Evolutionary conservation across 2,888 invertebrate genomes (phyloP).

Genomic region (Brassicogethes aeneus): DNA sequence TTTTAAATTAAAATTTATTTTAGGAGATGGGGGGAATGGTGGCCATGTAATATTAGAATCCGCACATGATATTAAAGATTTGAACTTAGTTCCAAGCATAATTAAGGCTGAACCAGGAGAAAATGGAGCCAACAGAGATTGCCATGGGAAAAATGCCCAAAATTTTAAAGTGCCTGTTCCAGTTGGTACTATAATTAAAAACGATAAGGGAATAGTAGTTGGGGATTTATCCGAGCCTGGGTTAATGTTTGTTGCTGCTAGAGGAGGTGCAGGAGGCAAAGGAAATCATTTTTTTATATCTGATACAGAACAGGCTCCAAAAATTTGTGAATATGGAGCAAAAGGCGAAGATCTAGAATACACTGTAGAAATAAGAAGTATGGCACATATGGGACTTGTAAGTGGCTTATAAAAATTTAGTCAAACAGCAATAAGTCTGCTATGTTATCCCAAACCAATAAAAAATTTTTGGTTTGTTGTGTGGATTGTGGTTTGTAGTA

Average conservation of each 20-base stretch:
- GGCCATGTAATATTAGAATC: constrained; percentile 88
- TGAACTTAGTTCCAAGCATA: constrained; percentile 55
- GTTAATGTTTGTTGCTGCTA: constrained; percentile 81
- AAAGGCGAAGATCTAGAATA: constrained; percentile 68
- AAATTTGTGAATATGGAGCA: constrained; percentile 81
- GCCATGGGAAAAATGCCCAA: constrained; percentile 72
- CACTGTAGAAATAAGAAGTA: constrained; percentile 74
- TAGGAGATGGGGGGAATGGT: constrained; percentile 81
- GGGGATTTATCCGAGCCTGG: constrained; percentile 60
- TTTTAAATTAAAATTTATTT: neutral
- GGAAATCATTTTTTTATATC: constrained; percentile 90
- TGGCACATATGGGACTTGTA: constrained; percentile 91
- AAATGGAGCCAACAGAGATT: constrained; percentile 58
- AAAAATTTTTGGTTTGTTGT: too few species aligned
- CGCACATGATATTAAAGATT: constrained; percentile 55
- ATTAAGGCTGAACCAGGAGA: constrained; percentile 61
- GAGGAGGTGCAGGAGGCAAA: constrained; percentile 93
- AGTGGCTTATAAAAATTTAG: constrained; percentile 21
- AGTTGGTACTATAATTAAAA: constrained; percentile 66
- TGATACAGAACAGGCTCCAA: constrained; percentile 68
- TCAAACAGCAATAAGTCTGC: too few species aligned
- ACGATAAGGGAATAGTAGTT: constrained; percentile 47
- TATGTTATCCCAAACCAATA: neutral
- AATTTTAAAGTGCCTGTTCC: constrained; percentile 71
- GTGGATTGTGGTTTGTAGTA: too few species aligned